Evolutionary conservation across 2,113 vertebrate genomes (phyloP), one percentile per base, ranked within the genome.

Genomic region (Pituophis catenifer): DNA sequence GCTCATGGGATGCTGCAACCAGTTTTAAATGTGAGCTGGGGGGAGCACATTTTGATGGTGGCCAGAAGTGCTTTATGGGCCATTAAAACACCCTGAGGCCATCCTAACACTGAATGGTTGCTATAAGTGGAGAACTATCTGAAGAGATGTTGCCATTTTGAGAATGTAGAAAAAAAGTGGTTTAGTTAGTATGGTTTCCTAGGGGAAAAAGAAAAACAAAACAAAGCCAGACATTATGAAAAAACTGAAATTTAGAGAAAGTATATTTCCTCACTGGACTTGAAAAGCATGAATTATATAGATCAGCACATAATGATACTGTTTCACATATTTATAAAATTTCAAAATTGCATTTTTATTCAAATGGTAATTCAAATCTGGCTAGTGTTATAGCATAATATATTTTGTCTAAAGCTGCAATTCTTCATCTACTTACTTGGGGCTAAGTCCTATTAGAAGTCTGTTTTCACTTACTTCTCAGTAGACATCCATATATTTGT

Each of bases 311-410:
- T 38, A 92, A 55, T 92, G 52, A n/a, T 88, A 92, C 33, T 92
- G 15, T 48, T 92, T 52, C 17, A 58, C 38, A 13, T 92, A 89
- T 89, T 92, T 92, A 92, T 57, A 53, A n/a, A 89, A 92, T 19
- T 89, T 54, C 23, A 88, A 89, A 55, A 44, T 92, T 44, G 89
- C 52, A 89, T 26, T 52, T 89, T 89, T 89, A 89, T 89, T 75
- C 19, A 19, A 48, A 92, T 5, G 24, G 24, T 2, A 91, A 48
- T 24, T 8, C 48, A 88, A 53, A n/a, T 88, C 50, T 88, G 26
- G n/a, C 57, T 50, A 38, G 57, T 87, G 58, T 88, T 44, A 88
- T 1, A 1, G 3, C 65, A 24, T 33, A 70, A n/a, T 44, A 54
- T 23, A 11, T 59, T 62, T 29, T 52, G 23, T 81, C 48, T 59